Evolutionary conservation across 2,888 invertebrate genomes (phyloP).

Genomic region (Podotricha telesiphe): DNA sequence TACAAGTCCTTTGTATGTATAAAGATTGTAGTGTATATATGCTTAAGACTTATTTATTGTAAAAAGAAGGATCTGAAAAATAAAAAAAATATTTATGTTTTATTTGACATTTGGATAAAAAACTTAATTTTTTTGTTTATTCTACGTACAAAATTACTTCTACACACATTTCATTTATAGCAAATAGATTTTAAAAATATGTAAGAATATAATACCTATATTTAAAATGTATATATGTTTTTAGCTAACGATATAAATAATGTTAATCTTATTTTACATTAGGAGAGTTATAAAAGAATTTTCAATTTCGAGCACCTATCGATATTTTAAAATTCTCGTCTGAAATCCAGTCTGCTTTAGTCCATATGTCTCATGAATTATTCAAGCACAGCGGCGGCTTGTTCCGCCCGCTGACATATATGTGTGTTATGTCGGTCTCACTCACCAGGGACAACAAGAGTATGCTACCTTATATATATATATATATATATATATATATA

Average conservation of each 20-base stretch:
- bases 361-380: slow-evolving; percentile 82
- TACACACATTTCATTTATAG: too few relatives aligned
- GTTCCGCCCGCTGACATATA: slow-evolving; percentile 70
- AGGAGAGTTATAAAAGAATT: slow-evolving; percentile 57
- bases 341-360: slow-evolving; percentile 81
- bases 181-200: too few relatives aligned
- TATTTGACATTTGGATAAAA: too few relatives aligned
- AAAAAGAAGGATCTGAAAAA: too few relatives aligned
- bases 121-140: too few relatives aligned
- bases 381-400: slow-evolving; percentile 71
- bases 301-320: slow-evolving; percentile 75
- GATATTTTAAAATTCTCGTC: slow-evolving; percentile 80
- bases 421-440: slow-evolving; percentile 53
- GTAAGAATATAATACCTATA: too few relatives aligned
- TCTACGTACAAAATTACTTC: too few relatives aligned
- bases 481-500: too few relatives aligned
- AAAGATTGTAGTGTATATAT: too few relatives aligned
- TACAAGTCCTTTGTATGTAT: too few relatives aligned
- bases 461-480: slow-evolving; percentile 32
- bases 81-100: too few relatives aligned
- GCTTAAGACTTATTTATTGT: too few relatives aligned
- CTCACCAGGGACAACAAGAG: slow-evolving; percentile 47
- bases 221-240: not conserved
- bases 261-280: slow-evolving; percentile 1
- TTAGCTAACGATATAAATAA: not conserved